A percentile compares a stretch with the other conserved stretches of the same genome.
Evolutionary conservation across 2,888 invertebrate genomes (phyloP).

Genomic region (Andrena bucephala): DNA sequence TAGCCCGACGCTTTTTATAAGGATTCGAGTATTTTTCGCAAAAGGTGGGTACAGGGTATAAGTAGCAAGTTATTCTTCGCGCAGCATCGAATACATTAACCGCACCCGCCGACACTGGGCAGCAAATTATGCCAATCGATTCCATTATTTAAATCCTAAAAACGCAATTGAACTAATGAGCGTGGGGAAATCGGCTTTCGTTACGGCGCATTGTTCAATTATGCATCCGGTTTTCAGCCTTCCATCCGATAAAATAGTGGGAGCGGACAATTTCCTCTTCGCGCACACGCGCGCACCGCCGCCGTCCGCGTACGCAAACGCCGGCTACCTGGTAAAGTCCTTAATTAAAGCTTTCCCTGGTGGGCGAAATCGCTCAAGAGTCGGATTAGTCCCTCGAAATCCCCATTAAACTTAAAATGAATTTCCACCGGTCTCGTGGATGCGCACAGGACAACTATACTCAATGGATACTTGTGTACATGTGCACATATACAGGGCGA

Average conservation of each 20-base stretch:
- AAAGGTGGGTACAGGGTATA: neutral
- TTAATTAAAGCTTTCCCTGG: conserved; percentile 69
- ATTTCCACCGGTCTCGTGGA: conserved; percentile 63
- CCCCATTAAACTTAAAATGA: conserved; percentile 74
- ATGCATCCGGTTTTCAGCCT: conserved; percentile 29
- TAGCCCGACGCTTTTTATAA: neutral
- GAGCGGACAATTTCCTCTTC: conserved; percentile 52
- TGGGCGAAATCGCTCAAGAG: conserved; percentile 70
- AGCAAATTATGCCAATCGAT: conserved; percentile 33
- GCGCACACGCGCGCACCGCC: neutral
- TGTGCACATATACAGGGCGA: neutral
- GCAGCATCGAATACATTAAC: neutral
- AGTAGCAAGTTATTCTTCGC: conserved; percentile 7
- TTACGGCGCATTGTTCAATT: conserved; percentile 41
- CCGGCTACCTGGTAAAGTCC: conserved; percentile 55
- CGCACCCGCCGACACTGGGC: conserved; percentile 9
- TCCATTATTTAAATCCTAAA: conserved; percentile 38
- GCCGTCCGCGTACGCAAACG: conserved; percentile 16
- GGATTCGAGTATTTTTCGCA: neutral
- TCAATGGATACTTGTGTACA: conserved; percentile 4
- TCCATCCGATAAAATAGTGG: conserved; percentile 38
- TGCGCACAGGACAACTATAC: conserved; percentile 25
- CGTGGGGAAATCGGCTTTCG: conserved; percentile 32
- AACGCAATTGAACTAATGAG: conserved; percentile 44
- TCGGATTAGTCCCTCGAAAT: conserved; percentile 69